These are phyloP conservation scores for Eriocheir sinensis DNA, from an alignment of 1,140 invertebrate genomes.

Conservation along the genomic window DNA sequence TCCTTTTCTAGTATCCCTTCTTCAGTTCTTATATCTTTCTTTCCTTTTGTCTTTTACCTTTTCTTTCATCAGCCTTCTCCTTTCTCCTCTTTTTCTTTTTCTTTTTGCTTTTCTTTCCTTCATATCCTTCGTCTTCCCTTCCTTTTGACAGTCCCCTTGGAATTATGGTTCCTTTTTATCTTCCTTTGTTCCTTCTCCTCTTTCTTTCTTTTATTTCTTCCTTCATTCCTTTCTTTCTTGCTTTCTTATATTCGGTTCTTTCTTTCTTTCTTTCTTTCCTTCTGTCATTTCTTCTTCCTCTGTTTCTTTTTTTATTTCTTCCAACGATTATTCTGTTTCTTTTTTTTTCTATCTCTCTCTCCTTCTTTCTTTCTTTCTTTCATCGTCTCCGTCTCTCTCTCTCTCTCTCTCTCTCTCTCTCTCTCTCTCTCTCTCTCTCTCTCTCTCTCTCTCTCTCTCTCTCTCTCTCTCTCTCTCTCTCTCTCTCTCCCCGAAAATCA, in stretches of 20 bases:
- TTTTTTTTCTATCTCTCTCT: background rate
- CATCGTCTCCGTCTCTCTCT: background rate
- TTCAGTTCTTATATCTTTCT: background rate
- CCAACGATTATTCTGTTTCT: background rate
- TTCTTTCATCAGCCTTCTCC: background rate
- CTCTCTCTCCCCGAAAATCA: conserved; percentile 2
- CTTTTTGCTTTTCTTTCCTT: background rate
- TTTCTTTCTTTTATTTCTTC: background rate
- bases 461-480: conserved; percentile 18
- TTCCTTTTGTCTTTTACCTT: background rate
- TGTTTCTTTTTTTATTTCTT: background rate
- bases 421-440: conserved; percentile 8
- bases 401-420: conserved; percentile 34
- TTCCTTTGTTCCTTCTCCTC: background rate
- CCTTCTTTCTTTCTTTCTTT: conserved; percentile 1
- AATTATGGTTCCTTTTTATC: background rate
- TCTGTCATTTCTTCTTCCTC: background rate
- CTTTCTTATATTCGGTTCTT: background rate
- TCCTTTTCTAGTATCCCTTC: background rate
- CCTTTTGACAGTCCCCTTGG: background rate
- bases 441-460: conserved; percentile 29
- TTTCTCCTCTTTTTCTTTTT: background rate
- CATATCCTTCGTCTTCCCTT: background rate
- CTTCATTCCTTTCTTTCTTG: background rate
- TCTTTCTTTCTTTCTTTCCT: background rate